These are phyloP conservation scores for Cynopterus sphinx DNA, from an alignment of 2,797 vertebrate species.

Conservation along the genomic window DNA sequence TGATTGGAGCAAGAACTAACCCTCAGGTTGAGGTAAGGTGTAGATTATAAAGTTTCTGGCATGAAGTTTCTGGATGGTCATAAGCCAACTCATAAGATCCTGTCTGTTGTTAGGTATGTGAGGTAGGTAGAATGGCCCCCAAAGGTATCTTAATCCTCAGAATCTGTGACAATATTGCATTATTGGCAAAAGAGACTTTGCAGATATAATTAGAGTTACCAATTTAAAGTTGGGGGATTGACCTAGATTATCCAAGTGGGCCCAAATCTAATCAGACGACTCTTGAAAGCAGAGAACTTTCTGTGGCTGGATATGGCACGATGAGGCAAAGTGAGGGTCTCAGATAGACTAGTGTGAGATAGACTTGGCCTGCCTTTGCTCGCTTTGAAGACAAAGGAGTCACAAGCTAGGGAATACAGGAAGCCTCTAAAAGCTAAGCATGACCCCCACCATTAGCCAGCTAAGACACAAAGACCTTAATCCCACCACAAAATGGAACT, in stretches of 20 bases:
- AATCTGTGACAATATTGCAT: background rate
- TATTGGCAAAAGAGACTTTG: background rate
- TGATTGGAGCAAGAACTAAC: background rate
- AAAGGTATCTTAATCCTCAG: background rate
- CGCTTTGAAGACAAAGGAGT: background rate
- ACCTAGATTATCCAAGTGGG: background rate
- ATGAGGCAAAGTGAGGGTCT: background rate
- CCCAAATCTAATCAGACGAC: background rate
- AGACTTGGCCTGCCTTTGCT: background rate
- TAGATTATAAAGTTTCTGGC: background rate
- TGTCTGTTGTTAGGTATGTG: background rate
- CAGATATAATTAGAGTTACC: background rate
- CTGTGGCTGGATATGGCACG: background rate
- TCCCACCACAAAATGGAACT: background rate
- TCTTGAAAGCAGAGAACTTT: background rate
- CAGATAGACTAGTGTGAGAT: background rate
- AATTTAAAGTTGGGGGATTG: background rate
- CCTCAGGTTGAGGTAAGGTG: accelerated
- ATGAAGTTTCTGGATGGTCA: background rate
- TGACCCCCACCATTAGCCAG: accelerated
- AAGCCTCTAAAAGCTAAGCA: background rate
- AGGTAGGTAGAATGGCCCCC: background rate
- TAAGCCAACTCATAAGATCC: background rate
- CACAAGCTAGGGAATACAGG: background rate
- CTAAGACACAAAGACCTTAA: background rate